Conservation (phyloP, 2,888 invertebrate genomes). For the Acanthococcus lagerstroemiae region DNA sequence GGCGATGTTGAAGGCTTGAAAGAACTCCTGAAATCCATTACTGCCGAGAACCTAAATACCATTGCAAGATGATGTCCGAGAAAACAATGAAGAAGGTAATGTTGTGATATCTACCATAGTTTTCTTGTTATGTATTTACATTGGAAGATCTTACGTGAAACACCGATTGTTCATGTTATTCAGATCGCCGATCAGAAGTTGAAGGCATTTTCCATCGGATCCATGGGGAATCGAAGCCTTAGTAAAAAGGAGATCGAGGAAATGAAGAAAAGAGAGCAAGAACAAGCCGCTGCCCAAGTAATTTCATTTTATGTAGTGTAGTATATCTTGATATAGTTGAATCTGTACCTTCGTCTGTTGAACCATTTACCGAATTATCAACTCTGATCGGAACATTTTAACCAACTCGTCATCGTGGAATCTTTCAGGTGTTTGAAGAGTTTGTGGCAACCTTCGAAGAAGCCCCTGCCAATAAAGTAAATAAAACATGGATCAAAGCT, state of each 20-base stretch:
- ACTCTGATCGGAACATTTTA: background rate
- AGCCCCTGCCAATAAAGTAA: conserved; percentile 59
- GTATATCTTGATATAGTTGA: conserved; percentile 4
- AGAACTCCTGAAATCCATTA: background rate
- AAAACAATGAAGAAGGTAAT: conserved; percentile 21
- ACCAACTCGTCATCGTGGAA: background rate
- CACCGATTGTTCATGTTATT: too few relatives aligned
- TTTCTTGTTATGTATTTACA: too few relatives aligned
- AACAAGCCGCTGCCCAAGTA: conserved; percentile 83
- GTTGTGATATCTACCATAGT: too few relatives aligned
- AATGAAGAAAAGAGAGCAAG: conserved; percentile 74
- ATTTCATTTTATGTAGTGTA: conserved; percentile 38
- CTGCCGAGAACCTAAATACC: background rate
- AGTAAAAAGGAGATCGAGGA: conserved; percentile 80
- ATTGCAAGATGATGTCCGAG: conserved; percentile 10
- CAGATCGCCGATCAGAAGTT: conserved; percentile 62
- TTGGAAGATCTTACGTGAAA: too few relatives aligned
- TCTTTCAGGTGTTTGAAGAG: conserved; percentile 75
- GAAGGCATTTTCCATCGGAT: conserved; percentile 64
- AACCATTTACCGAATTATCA: too few relatives aligned
- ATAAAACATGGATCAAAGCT: conserved; percentile 95
- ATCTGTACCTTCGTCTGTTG: background rate
- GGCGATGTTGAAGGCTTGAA: background rate
- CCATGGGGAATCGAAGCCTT: conserved; percentile 60
- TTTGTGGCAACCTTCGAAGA: conserved; percentile 96